Base-by-base conservation (phyloP, 64 coral and sea anemone species). In the Pachyseris speciosa region DNA sequence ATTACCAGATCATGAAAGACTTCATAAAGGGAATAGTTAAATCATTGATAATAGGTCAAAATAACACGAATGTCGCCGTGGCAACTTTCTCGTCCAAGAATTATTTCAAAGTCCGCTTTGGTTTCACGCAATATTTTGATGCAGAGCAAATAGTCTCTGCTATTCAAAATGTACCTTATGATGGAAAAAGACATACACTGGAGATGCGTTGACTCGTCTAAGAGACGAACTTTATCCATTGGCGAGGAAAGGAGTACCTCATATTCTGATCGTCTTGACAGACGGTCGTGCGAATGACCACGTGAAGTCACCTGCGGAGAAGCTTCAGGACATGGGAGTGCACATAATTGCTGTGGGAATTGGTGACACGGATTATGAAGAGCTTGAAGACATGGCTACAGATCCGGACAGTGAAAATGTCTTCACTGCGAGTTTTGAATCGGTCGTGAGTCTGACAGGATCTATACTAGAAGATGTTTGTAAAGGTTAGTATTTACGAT, bases 261-360 rank as follows among this genome's bases (percentile, higher is more conserved):
- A 92, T 30, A 67, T 92, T 9, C 90, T 92, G 4, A 85, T 92
- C 38, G 67, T 86, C 15, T 69, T 92, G 37, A 92, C 90, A 20
- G 90, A 92, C 27, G 90, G 90, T 19, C 80, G 57, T 7, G 81
- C 90, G 2, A 48, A 76, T 16, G 90, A 92, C 47, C 40, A 65
- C 81, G 90, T 92, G 59, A 30, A 73, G 5, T 58, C 30, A 22
- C 80, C 80, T 37, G 67, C 90, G 24, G 22, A 43, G 40, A 44
- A 33, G 20, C 53, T 92, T 13, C 83, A 51, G 37, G 39, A 86
- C 7, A n/a, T 58, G 2, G 90, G 90, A 9, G 83, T 92, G 22
- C 50, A 92, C 27, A 86, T 92, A 9, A 73, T 92, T 65, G 57
- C 90, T 4, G 90, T 92, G 8, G 90, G 90, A 37, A 66, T 92